Evolutionary conservation across 2,888 invertebrate species (phyloP).

Genomic region (Cabera pusaria): DNA sequence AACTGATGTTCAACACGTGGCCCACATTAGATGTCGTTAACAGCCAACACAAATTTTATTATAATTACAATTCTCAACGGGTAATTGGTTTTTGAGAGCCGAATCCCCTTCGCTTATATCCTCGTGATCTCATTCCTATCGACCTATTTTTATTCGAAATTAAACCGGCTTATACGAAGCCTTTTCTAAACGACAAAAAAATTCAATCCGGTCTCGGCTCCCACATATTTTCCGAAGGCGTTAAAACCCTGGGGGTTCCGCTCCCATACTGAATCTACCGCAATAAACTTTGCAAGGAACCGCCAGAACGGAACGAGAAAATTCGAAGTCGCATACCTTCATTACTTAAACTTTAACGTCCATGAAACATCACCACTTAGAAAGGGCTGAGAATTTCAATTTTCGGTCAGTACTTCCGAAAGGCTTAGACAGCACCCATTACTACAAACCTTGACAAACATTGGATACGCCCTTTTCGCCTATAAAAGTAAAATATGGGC

Average conservation of each 20-base stretch:
- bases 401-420: constrained; percentile 54
- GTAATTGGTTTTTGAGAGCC: constrained; percentile 19
- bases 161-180: constrained; percentile 16
- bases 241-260: constrained; percentile 24
- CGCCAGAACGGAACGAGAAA: constrained; percentile 33
- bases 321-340: constrained; percentile 42
- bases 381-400: constrained; percentile 55
- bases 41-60: constrained; percentile 7
- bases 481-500: constrained; percentile 59
- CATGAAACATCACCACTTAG: constrained; percentile 53
- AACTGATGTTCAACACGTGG: too few species aligned
- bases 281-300: constrained; percentile 39
- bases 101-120: constrained; percentile 14
- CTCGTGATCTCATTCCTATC: constrained; percentile 18
- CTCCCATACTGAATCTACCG: constrained; percentile 38
- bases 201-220: constrained; percentile 20
- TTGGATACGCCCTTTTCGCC: constrained; percentile 48
- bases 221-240: constrained; percentile 22
- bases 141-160: constrained; percentile 21
- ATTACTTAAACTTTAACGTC: constrained; percentile 57
- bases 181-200: constrained; percentile 24
- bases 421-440: constrained; percentile 52
- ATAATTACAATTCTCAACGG: constrained; percentile 9
- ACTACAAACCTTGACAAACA: constrained; percentile 55
- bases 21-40: constrained; percentile 1